Evolutionary conservation across 2,888 invertebrate species (phyloP), one percentile per base, ranked within the genome.

Genomic region (Orchestes rusci): DNA sequence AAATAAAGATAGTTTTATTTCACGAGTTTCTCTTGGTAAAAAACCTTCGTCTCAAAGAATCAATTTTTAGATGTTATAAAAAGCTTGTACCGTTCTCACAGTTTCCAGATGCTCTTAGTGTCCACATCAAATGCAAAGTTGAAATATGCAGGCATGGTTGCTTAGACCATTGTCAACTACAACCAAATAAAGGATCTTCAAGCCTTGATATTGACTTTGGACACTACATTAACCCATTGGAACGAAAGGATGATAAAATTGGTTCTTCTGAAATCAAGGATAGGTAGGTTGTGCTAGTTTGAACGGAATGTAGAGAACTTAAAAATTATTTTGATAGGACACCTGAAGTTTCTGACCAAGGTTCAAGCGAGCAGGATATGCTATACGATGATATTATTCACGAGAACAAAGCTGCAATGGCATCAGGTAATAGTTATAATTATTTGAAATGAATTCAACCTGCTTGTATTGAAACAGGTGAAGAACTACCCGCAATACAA

Each of bases 101-200:
- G 69, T 93, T 93, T 65, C 93, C 93, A 0, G 93, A 93, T 62
- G 91, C 92, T 0, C 74, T 93, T 23, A 90, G 90, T 61, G 93
- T 93, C 1, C 91, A 93, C 65, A 89, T 93, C 56, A 84, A 91
- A 59, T 93, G 93, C 70, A 93, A 92, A 68, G 76, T 69, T 52
- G 92, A 92, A 68, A 93, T 93, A 59, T 93, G 92, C 64, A 75
- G 93, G 8, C 91, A 91, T 60, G 92, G 92, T 1, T 93, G 93
- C 61, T 71, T 92, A 54, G 91, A 92, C 63, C 92, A 92, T 63
- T 92, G 92, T 61, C 89, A 91, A 63, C 65, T 81, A 16, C 80
- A 79, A 18, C 80, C 69, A 69, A 49, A 76, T 71, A 58, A 75
- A 19, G 53, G 46, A 2, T 52, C 38, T 12, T 15, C 33, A 3